Evolutionary conservation across 92 coral and sea anemone species (phyloP).

Genomic region (Phenganax marumi): DNA sequence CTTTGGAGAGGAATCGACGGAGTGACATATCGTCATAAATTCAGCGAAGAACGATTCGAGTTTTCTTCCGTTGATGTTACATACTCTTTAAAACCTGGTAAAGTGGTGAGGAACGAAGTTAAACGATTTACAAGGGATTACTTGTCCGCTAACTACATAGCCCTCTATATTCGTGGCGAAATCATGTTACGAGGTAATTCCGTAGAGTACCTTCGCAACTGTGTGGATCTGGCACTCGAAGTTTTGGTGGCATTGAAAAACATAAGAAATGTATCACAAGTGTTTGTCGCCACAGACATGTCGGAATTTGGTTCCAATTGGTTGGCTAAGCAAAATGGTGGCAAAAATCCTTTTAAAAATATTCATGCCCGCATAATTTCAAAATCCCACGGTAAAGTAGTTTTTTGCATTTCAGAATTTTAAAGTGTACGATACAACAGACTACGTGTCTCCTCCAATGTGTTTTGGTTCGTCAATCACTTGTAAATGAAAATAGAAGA

Average conservation of each 20-base stretch:
- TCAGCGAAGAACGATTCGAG: not conserved
- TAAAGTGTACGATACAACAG: too few relatives aligned
- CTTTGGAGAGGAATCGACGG: conserved; percentile 5
- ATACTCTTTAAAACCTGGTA: not conserved
- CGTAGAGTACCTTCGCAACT: not conserved
- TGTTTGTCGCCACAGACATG: conserved; percentile 1
- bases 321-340: not conserved
- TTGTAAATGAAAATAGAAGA: too few relatives aligned
- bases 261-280: not conserved
- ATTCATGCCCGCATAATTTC: not conserved
- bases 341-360: not conserved
- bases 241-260: conserved; percentile 1
- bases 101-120: not conserved
- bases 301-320: not conserved
- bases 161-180: not conserved
- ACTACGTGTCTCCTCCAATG: too few relatives aligned
- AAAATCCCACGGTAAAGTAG: too few relatives aligned
- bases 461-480: too few relatives aligned
- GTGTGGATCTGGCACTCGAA: not conserved
- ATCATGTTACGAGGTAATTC: not conserved
- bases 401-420: too few relatives aligned
- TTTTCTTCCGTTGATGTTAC: not conserved
- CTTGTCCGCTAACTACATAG: not conserved
- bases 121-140: not conserved
- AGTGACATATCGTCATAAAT: not conserved